A percentile compares a stretch with the other conserved stretches of the same genome.
These are phyloP conservation scores for Holacanthella duospinosa DNA, from an alignment of 2,888 invertebrate genomes.

Conservation along the genomic window DNA sequence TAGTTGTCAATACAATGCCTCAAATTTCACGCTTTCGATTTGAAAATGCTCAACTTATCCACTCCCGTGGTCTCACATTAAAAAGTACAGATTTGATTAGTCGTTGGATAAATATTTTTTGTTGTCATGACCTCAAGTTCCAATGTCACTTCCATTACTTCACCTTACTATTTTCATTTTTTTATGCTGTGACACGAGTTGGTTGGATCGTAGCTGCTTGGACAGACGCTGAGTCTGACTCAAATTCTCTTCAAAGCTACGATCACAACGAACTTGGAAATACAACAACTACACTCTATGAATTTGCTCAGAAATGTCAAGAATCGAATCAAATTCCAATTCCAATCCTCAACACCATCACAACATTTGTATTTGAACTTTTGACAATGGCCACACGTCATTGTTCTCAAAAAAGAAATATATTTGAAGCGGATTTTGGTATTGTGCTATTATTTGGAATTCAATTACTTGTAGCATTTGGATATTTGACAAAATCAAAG, in stretches of 20 bases:
- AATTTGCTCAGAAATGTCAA: background rate
- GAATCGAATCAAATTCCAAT: background rate
- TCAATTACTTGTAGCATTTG: background rate
- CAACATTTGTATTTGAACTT: background rate
- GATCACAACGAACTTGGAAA: background rate
- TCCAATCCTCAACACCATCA: background rate
- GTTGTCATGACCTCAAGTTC: background rate
- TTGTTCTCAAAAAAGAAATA: background rate
- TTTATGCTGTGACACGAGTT: background rate
- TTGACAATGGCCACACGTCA: background rate
- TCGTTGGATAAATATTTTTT: constrained; percentile 4
- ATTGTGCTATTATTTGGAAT: background rate
- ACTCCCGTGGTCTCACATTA: background rate
- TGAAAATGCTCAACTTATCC: background rate
- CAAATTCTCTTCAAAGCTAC: no score
- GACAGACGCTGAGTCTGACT: background rate
- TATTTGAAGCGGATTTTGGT: background rate
- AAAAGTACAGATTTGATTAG: background rate
- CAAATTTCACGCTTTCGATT: background rate
- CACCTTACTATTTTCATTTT: background rate
- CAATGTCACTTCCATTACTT: constrained; percentile 2
- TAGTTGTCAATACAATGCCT: background rate
- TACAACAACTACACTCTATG: background rate
- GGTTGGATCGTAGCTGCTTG: background rate
- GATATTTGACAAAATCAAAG: background rate